A percentile compares a stretch with the other conserved stretches of the same genome.
Evolutionary conservation across 1,140 invertebrate species (phyloP).

Genomic region (Bombus sylvicola): DNA sequence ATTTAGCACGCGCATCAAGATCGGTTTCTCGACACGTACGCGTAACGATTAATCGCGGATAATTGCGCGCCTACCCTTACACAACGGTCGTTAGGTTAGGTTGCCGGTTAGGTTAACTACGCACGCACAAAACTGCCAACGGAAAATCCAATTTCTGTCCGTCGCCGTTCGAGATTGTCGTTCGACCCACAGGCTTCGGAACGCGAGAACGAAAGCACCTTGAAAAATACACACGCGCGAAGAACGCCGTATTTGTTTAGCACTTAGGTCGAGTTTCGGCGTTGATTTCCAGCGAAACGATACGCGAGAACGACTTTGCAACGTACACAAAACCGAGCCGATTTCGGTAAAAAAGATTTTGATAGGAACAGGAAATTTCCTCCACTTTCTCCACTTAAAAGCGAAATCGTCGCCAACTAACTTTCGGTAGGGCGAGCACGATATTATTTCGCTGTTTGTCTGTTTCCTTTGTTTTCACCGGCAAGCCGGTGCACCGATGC

Average conservation of each 20-base stretch:
- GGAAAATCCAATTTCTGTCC: conserved; percentile 32
- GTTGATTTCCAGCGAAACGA: background rate
- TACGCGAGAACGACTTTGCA: background rate
- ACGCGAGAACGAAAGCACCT: conserved; percentile 19
- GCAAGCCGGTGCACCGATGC: conserved; percentile 37
- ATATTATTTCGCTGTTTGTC: background rate
- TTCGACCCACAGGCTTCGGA: background rate
- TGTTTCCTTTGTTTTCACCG: background rate
- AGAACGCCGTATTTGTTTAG: background rate
- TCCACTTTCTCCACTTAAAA: background rate
- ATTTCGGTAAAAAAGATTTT: conserved; percentile 1
- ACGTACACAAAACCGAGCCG: background rate
- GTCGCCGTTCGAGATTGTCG: background rate
- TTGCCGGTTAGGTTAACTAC: conserved; percentile 51
- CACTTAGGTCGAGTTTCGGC: background rate
- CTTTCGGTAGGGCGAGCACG: background rate
- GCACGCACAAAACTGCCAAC: conserved; percentile 21
- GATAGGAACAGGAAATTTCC: background rate
- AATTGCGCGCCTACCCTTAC: conserved; percentile 19
- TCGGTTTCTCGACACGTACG: conserved; percentile 15
- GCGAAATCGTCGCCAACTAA: background rate
- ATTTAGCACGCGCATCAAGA: background rate
- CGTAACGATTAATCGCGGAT: background rate
- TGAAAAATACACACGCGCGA: conserved; percentile 19
- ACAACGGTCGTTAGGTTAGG: conserved; percentile 56